Evolutionary conservation across 92 coral and sea anemone species (phyloP).

Genomic region (Umimayanthus kanabou): DNA sequence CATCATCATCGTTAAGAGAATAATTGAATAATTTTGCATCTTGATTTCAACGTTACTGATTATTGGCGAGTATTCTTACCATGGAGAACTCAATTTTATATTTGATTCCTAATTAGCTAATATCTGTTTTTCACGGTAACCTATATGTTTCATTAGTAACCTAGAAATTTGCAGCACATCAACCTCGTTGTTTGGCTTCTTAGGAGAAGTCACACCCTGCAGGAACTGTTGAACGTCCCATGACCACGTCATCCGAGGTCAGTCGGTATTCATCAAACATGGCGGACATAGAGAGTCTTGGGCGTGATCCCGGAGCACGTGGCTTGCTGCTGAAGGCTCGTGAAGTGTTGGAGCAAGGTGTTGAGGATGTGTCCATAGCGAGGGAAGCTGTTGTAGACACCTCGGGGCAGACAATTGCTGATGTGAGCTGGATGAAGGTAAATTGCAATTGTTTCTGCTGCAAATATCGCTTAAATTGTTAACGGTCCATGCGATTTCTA

Average conservation of each 20-base stretch:
- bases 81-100: too few relatives aligned
- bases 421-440: conserved; percentile 78
- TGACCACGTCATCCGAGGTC: conserved; percentile 49
- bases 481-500: too few relatives aligned
- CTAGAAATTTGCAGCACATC: not conserved
- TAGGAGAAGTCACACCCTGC: conserved; percentile 16
- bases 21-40: too few relatives aligned
- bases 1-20: too few relatives aligned
- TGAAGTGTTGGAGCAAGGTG: conserved; percentile 69
- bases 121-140: too few relatives aligned
- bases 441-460: not conserved
- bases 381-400: conserved; percentile 69
- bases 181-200: not conserved
- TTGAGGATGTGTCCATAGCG: conserved; percentile 68
- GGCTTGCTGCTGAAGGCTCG: conserved; percentile 66
- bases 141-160: not conserved
- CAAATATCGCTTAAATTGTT: too few relatives aligned
- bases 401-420: conserved; percentile 64
- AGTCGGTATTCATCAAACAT: conserved; percentile 56
- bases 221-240: conserved; percentile 18
- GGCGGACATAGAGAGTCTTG: conserved; percentile 52
- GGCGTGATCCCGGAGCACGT: conserved; percentile 62
- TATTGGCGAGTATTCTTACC: too few relatives aligned
- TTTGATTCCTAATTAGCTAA: too few relatives aligned
- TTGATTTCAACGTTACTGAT: too few relatives aligned